Evolutionary conservation across 2,797 vertebrate species (phyloP), one percentile per base, ranked within the genome.

Genomic region (Spinibarbus caldwelli): DNA sequence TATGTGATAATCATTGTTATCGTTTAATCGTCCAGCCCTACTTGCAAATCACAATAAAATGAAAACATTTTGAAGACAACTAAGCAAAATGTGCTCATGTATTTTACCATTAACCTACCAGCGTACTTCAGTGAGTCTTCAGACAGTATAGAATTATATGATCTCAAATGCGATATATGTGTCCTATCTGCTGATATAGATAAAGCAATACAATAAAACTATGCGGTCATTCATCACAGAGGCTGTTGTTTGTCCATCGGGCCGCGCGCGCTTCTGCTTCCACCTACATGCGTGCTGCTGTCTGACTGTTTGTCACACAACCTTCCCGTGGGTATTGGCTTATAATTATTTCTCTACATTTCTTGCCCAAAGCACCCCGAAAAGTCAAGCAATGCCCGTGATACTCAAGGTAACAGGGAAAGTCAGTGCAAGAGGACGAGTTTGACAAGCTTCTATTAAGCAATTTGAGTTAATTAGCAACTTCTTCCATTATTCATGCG

Each of bases 391-490:
- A 17, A 57, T 26, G 23, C 45, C 17, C 10, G 6, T 41, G 62
- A 57, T 43, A 31, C 64, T 57, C 49, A 70, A 85, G 76, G 83
- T 78, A 85, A 85, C 49, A 59, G 36, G 31, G 52, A 85, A 85
- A 71, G 76, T 85, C 73, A 78, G 7, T 11, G 19, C 62, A 31
- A 29, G 23, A 84, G 64, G 49, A 84, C 64, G 21, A 31, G 17
- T 70, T 45, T 70, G 38, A 78, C 83, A 78, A 78, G 49, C 76
- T 70, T 59, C 14, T 21, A 59, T 68, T 78, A 85, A 84, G 83
- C 26, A 59, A 85, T 85, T 71, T 78, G 52, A 47, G 83, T 71
- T 85, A 59, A 85, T 85, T 85, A 85, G 76, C 76, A 41, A n/a
- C 76, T 45, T 36, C 45, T 43, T 85, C 73, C 83, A 70, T 85